Evolutionary conservation across 2,888 invertebrate species (phyloP).

Genomic region (Thereva unica): DNA sequence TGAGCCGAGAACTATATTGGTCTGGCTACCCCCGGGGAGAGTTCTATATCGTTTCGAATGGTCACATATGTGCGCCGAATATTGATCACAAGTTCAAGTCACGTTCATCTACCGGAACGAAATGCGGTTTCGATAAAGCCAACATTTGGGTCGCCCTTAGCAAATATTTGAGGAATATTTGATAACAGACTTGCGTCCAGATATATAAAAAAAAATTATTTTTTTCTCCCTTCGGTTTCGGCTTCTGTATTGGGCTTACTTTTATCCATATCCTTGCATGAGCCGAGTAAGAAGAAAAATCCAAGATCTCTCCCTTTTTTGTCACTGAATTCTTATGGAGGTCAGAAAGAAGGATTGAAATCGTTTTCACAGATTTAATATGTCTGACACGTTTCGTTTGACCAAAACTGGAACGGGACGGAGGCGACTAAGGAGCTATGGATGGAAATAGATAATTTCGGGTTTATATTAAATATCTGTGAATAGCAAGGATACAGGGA

Average conservation of each 20-base stretch:
- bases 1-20: too few relatives aligned
- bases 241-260: not conserved
- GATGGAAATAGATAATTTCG: too few relatives aligned
- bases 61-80: conserved; percentile 23
- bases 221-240: conserved; percentile 12
- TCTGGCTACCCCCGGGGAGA: too few relatives aligned
- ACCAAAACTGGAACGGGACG: too few relatives aligned
- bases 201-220: conserved; percentile 30
- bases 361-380: conserved; percentile 35
- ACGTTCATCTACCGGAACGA: conserved; percentile 40
- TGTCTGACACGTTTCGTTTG: conserved; percentile 35
- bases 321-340: conserved; percentile 5
- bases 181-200: conserved; percentile 41
- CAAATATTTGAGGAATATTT: conserved; percentile 43
- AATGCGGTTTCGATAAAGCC: conserved; percentile 43
- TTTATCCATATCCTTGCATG: conserved; percentile 10
- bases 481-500: too few relatives aligned
- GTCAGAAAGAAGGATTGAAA: conserved; percentile 30
- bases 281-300: not conserved
- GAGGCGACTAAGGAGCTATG: too few relatives aligned
- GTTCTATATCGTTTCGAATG: not conserved
- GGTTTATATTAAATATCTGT: too few relatives aligned
- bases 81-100: conserved; percentile 40
- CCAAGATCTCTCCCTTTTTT: conserved; percentile 2
- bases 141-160: conserved; percentile 42